These are phyloP conservation scores for Syngnathus acus DNA, from an alignment of 2,797 vertebrate species.

Conservation along the genomic window DNA sequence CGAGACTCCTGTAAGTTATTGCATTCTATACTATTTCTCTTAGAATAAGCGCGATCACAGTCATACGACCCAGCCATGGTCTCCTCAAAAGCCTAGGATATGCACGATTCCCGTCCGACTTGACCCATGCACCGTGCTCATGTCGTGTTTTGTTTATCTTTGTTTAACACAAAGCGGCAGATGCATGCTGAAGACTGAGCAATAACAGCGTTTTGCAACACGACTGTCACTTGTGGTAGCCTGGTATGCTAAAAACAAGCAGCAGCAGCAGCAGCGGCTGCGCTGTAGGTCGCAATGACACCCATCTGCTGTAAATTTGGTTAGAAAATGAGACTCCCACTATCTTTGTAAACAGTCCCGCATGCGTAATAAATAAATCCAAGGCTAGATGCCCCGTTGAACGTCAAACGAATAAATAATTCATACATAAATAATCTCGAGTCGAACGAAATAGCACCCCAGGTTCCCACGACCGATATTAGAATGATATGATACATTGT, in stretches of 20 bases:
- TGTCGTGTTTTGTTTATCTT: neutral
- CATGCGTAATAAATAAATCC: no score
- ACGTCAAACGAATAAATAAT: no score
- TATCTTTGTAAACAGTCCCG: no score
- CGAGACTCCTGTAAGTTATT: constrained; percentile 58
- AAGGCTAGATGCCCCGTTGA: no score
- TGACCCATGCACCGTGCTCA: neutral
- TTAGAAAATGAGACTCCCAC: no score
- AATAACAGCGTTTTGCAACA: neutral
- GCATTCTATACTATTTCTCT: no score
- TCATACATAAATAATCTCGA: no score
- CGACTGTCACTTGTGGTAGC: constrained; percentile 7
- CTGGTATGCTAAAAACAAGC: constrained; percentile 44
- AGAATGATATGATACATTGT: neutral
- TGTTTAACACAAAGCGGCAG: no score
- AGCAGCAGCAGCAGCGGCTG: neutral
- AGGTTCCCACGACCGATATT: no score
- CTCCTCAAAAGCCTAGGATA: no score
- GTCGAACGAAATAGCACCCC: no score
- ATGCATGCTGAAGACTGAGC: neutral
- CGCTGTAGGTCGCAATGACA: neutral
- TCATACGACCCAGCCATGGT: neutral
- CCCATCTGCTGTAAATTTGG: neutral
- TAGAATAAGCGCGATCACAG: no score
- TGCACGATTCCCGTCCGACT: neutral